Evolutionary conservation across 2,797 vertebrate species (phyloP), one percentile per base, ranked within the genome.

Genomic region (Antennarius maculatus): DNA sequence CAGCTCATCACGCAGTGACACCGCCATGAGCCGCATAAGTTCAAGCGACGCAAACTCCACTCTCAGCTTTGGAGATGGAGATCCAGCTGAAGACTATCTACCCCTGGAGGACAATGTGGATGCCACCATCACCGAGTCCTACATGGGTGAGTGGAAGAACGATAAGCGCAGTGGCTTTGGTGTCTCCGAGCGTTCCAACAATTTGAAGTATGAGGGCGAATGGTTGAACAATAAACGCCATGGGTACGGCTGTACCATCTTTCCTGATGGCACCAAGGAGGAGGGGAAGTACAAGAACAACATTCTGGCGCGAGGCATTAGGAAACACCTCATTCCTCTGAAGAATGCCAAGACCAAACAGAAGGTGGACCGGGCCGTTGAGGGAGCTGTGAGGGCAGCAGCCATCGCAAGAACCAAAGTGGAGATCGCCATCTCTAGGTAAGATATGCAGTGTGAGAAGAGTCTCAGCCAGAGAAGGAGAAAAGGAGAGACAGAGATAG

Each of bases 211-310:
- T 0, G 96, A 97, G 86, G 97, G 97, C 28, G 97, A 98, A 84
- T 98, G 97, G 97, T 84, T 95, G 60, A 96, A 95, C 81, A 98
- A 97, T 88, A 95, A 95, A 87, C 93, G 97, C 70, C 96, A 98
- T 5, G 97, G 97, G 6, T 98, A 98, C 56, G 97, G 97, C 83
- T 95, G 95, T 91, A 98, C 97, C 8, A 89, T 96, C 77, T 97
- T 98, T 80, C 96, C 96, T 1, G 94, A 97, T 49, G 95, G 96
- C 84, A 94, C 93, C 71, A 95, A 95, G 62, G 96, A 98, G 90
- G 96, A 98, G 80, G 97, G 97, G 42, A 98, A 98, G 70, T 98
- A 98, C 76, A 98, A 98, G 94, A 97, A 98, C 90, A 98, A 98
- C 23, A 69, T 93, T 76, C 92, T 98, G 87, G 95, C 96, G 45